These are phyloP conservation scores for Drosophila sp. DNA, from an alignment of 1,140 invertebrate genomes.

Conservation along the genomic window DNA sequence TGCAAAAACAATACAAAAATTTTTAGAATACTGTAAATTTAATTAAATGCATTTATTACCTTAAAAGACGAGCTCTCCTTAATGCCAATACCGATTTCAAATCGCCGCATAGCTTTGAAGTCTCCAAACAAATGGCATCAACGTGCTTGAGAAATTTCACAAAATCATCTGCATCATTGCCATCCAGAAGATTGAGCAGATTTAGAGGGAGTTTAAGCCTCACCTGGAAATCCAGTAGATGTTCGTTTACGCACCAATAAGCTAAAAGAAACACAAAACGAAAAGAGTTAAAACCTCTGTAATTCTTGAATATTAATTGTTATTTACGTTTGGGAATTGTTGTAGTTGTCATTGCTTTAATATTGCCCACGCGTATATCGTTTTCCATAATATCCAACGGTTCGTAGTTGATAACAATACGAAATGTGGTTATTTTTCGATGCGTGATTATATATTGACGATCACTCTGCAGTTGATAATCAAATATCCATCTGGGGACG, in stretches of 20 bases:
- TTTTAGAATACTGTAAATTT: not conserved
- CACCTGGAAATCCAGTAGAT: slow-evolving; percentile 61
- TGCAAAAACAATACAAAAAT: slow-evolving; percentile 6
- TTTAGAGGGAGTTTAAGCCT: slow-evolving; percentile 56
- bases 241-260: slow-evolving; percentile 23
- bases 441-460: slow-evolving; percentile 52
- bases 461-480: slow-evolving; percentile 44
- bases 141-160: slow-evolving; percentile 39
- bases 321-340: not conserved
- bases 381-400: slow-evolving; percentile 36
- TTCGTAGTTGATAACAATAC: slow-evolving; percentile 47
- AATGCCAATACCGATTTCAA: slow-evolving; percentile 23
- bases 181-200: slow-evolving; percentile 36
- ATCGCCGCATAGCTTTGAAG: slow-evolving; percentile 17
- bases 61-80: slow-evolving; percentile 25
- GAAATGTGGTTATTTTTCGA: slow-evolving; percentile 39
- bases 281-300: not conserved
- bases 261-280: not conserved
- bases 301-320: not conserved
- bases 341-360: slow-evolving; percentile 17
- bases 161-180: slow-evolving; percentile 39
- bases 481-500: slow-evolving; percentile 60
- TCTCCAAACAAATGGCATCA: slow-evolving; percentile 34
- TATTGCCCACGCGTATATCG: slow-evolving; percentile 34
- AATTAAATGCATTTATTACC: slow-evolving; percentile 17